phyloP scores from a whole-genome alignment of 2,888 invertebrate species.

The Eilema griseolum region DNA sequence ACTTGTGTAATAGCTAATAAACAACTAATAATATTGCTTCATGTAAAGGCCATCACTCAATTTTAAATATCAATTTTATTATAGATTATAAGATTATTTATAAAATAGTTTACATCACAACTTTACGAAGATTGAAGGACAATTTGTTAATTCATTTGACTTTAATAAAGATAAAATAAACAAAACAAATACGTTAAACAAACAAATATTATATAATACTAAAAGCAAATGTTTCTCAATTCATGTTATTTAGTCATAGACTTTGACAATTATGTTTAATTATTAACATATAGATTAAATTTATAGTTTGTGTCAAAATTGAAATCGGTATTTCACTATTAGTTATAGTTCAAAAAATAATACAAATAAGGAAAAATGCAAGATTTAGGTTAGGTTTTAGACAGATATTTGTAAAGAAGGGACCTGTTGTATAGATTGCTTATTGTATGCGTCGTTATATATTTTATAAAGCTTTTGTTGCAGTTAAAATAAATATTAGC shows the following conservation, averaged over 20 bases:
- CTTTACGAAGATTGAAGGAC: background rate
- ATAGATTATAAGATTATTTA: background rate
- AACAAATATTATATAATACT: background rate
- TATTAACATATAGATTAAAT: background rate
- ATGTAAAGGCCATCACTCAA: background rate
- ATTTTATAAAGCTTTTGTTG: slow-evolving; percentile 21
- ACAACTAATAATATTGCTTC: too few relatives aligned
- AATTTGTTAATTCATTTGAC: background rate
- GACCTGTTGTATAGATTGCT: slow-evolving; percentile 63
- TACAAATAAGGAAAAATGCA: background rate
- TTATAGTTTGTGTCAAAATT: background rate
- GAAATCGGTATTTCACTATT: background rate
- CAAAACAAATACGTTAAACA: background rate
- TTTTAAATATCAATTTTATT: background rate
- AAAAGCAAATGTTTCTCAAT: background rate
- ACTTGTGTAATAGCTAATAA: too few relatives aligned
- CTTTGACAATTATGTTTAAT: too few relatives aligned
- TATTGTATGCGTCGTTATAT: slow-evolving; percentile 37
- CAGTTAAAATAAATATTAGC: background rate
- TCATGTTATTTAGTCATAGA: background rate
- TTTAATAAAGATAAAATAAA: background rate
- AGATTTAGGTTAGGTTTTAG: slow-evolving; percentile 42
- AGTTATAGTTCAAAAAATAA: background rate
- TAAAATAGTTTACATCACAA: background rate
- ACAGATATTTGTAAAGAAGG: slow-evolving; percentile 67